Evolutionary conservation across 2,113 vertebrate species (phyloP).

Genomic region (Embiotoca jacksoni): DNA sequence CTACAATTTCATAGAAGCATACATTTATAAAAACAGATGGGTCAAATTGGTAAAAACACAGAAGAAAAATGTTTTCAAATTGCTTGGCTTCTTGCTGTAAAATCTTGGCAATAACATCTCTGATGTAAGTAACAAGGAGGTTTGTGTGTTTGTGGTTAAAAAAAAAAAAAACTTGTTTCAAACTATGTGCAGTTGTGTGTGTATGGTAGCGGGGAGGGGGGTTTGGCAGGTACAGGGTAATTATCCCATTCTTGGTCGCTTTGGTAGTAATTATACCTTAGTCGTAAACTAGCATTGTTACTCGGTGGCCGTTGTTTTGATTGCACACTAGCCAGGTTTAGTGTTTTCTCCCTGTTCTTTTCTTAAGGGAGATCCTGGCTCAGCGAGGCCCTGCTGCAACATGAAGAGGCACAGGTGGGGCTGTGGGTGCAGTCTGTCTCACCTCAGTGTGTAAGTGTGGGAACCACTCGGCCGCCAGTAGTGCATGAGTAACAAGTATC

Average conservation of each 20-base stretch:
- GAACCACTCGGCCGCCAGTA: conserved; percentile 79
- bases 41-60: not conserved
- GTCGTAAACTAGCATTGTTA: conserved; percentile 58
- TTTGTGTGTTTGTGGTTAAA: not conserved
- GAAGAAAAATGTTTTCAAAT: not conserved
- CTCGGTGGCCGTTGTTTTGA: conserved; percentile 73
- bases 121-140: not conserved
- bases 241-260: conserved; percentile 64
- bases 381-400: conserved; percentile 77
- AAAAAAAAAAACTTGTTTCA: conserved; percentile 13
- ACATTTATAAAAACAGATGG: not conserved
- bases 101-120: not conserved
- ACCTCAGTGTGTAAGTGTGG: conserved; percentile 84
- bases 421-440: conserved; percentile 80
- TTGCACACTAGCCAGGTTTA: conserved; percentile 68
- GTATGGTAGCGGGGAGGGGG: conserved; percentile 27
- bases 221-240: conserved; percentile 45
- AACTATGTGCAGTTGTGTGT: conserved; percentile 9
- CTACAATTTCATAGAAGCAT: conserved; percentile 16
- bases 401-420: conserved; percentile 83
- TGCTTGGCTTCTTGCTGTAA: not conserved
- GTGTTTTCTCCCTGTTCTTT: conserved; percentile 68
- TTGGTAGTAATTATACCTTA: conserved; percentile 79
- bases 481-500: conserved; percentile 85
- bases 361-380: conserved; percentile 72